A percentile compares a stretch with the other conserved stretches of the same genome.
Evolutionary conservation across 2,888 invertebrate genomes (phyloP).

Genomic region (Argyra leucocephala): DNA sequence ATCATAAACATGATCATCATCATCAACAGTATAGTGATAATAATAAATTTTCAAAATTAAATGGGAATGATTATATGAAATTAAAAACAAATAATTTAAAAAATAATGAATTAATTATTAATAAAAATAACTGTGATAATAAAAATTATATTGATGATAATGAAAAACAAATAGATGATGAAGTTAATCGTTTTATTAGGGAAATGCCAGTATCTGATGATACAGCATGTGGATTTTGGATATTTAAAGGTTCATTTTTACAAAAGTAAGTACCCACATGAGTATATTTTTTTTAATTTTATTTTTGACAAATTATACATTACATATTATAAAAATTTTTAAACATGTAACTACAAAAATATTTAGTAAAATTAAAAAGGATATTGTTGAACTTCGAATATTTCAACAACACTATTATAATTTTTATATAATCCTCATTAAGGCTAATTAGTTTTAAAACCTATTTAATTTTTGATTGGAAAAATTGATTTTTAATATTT

Average conservation of each 20-base stretch:
- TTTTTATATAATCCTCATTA: too few relatives aligned
- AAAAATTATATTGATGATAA: conserved; percentile 29
- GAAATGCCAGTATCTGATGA: conserved; percentile 51
- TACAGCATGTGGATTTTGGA: conserved; percentile 56
- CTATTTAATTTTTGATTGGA: too few relatives aligned
- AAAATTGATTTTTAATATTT: too few relatives aligned
- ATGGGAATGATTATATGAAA: neutral
- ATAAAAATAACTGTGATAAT: conserved; percentile 23
- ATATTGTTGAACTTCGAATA: too few relatives aligned
- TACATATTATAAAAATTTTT: too few relatives aligned
- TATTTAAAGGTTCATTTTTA: conserved; percentile 48
- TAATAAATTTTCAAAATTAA: neutral
- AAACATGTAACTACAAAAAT: too few relatives aligned
- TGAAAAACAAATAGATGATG: conserved; percentile 32
- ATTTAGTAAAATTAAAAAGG: too few relatives aligned
- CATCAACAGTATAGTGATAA: conserved; percentile 20
- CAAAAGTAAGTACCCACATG: conserved; percentile 52
- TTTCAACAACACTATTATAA: too few relatives aligned
- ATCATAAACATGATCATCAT: conserved; percentile 14
- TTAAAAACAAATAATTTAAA: conserved; percentile 16
- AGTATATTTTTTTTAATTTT: too few relatives aligned
- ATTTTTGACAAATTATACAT: too few relatives aligned
- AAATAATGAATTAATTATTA: conserved; percentile 27
- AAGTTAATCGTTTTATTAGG: conserved; percentile 45
- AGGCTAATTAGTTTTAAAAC: too few relatives aligned